phyloP scores from a whole-genome alignment of 2,888 invertebrate species.

The Nemurella pictetii region DNA sequence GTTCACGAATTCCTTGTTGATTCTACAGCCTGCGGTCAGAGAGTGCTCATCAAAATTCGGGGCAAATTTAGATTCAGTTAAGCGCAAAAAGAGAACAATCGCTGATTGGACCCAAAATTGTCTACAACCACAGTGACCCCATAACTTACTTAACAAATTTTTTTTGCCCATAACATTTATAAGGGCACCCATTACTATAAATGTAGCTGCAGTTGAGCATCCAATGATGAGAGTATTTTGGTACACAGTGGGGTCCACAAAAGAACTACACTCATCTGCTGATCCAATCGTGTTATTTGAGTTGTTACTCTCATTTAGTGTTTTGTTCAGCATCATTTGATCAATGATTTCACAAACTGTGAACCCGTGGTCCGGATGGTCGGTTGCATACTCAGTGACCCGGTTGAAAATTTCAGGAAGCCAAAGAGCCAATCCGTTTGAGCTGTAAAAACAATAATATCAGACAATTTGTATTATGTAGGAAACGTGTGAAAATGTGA shows the following conservation, averaged over 20 bases:
- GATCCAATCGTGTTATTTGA: no score
- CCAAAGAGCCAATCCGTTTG: constrained; percentile 49
- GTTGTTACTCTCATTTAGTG: background rate
- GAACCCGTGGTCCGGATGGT: constrained; percentile 1
- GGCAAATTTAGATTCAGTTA: no score
- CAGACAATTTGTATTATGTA: background rate
- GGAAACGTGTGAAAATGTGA: no score
- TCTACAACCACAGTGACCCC: no score
- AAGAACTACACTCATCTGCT: background rate
- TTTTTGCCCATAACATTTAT: constrained; percentile 39
- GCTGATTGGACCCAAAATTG: no score
- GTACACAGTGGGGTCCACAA: constrained; percentile 37
- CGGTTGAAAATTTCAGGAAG: constrained; percentile 50
- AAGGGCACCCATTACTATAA: constrained; percentile 36
- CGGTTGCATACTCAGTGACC: constrained; percentile 45
- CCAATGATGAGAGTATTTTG: constrained; percentile 40
- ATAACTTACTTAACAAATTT: constrained; percentile 38
- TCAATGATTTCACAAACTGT: constrained; percentile 10
- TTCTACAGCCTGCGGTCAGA: no score
- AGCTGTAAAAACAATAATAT: constrained; percentile 33
- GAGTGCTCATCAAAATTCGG: no score
- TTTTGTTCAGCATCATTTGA: background rate
- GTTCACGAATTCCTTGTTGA: no score
- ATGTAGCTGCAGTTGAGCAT: constrained; percentile 35
- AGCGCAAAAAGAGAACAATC: no score